These are phyloP conservation scores for Latrodectus elegans DNA, from an alignment of 2,888 invertebrate species.

Conservation along the genomic window DNA sequence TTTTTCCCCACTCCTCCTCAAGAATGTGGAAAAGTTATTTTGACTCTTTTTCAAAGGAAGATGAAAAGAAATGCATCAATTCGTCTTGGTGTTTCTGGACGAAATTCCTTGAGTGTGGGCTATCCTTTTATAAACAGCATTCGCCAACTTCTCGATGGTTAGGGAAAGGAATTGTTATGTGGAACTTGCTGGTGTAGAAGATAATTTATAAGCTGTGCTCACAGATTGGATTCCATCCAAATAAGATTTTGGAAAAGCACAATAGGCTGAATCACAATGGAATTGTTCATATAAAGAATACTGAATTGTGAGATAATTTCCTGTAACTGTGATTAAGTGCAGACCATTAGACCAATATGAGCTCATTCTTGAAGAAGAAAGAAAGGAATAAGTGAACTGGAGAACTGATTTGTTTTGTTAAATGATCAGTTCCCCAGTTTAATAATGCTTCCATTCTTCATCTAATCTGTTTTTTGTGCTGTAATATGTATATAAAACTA, in stretches of 20 bases:
- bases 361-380: too few species aligned
- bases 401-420: too few species aligned
- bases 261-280: too few species aligned
- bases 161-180: neutral
- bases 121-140: constrained; percentile 1
- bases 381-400: too few species aligned
- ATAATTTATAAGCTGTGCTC: neutral
- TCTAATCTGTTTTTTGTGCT: too few species aligned
- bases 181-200: neutral
- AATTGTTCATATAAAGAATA: too few species aligned
- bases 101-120: neutral
- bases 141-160: neutral
- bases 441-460: too few species aligned
- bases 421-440: too few species aligned
- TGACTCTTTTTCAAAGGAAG: neutral
- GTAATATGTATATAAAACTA: too few species aligned
- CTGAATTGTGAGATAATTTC: too few species aligned
- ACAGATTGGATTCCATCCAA: neutral
- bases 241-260: neutral
- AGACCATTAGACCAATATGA: too few species aligned
- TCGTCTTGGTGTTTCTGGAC: neutral
- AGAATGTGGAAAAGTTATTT: neutral
- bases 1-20: neutral
- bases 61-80: neutral
- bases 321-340: too few species aligned